Base-by-base conservation (phyloP, 2,888 invertebrate species). In the Thera obeliscata region DNA sequence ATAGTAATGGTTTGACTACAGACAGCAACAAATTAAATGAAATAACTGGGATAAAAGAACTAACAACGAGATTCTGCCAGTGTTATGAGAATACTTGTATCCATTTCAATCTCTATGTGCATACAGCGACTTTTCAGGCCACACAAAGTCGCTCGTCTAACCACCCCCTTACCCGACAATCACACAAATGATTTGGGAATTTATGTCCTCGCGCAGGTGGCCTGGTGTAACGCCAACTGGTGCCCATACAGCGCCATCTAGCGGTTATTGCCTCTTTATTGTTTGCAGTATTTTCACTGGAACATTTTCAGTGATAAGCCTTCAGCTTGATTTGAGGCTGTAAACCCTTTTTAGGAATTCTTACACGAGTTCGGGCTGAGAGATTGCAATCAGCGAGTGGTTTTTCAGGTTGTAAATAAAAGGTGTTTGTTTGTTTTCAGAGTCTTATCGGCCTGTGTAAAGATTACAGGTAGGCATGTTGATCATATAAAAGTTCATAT, bases 131-230 rank as follows among this genome's bases (percentile, higher is more conserved):
- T 33, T 50, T 52, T 9, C 3, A 52, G 33, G 7, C 2, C 33
- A 43, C 3, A 2, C 22, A 48, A 54, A 54, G 22, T 60, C 63
- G 70, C 69, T 38, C 71, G 77, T 75, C 71, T 76, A 66, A 52
- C 3, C 0, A 33, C 38, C 56, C 59, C 65, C 33, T 7, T 38
- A 46, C 61, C 66, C 68, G 69, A 74, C 78, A 78, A 76, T 78
- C 78, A 72, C 76, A 75, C 75, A 75, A 78, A 78, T 76, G 75
- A 76, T 74, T 73, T 63, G 64, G 55, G 76, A 75, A 75, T 76
- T 76, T 75, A 76, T 74, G 71, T 63, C 65, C 49, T 69, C 38
- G 66, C 72, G 68, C 77, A 77, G 77, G 77, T 77, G 75, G 8
- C 12, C 64, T 56, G 67, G 63, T 73, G 71, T 72, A 74, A 67